Base-by-base conservation (phyloP, 2,797 vertebrate species). In the Lutjanus argentimaculatus region DNA sequence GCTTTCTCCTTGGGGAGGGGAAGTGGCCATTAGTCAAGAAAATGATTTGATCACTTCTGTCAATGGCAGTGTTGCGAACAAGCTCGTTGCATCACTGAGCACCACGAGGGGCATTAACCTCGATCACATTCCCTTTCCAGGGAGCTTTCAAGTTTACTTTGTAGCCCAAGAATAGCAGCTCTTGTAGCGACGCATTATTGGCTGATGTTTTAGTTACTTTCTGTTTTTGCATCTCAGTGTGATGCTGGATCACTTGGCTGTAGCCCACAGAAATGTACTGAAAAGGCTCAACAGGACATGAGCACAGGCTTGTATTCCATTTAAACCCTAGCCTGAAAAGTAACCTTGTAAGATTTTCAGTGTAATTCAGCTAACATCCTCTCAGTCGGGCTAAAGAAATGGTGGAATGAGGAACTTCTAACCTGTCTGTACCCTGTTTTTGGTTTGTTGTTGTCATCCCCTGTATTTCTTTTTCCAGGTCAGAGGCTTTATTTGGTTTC, bases 1-100 rank as follows among this genome's bases (percentile, higher is more conserved):
- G 25, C 76, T 59, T 67, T 73, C 77, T 89, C 87, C 81, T 74
- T n/a, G 21, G 89, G 90, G 85, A 87, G 62, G 63, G 79, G 86
- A 87, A 82, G 86, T 53, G 69, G 75, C 87, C 91, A 88, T 94
- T 92, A 92, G 84, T 85, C 88, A 85, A 82, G 86, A 88, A 80
- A 80, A 85, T 90, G 82, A 93, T 91, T 91, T 88, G 91, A 93
- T 92, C 87, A 73, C 55, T 83, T 90, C 70, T 89, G 90, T 91
- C 92, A 84, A 90, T 85, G 86, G 82, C 86, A 74, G 73, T 66
- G 1, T 61, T 48, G 77, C 63, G 83, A 88, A 86, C 68, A 66
- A 82, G 74, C 79, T 72, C 64, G 40, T 70, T 86, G 89, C 88
- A 75, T 91, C 84, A 61, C 67, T 49, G 80, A 88, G 79, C 82